Base-by-base conservation (phyloP, 2,113 vertebrate genomes). In the Sitta europaea region DNA sequence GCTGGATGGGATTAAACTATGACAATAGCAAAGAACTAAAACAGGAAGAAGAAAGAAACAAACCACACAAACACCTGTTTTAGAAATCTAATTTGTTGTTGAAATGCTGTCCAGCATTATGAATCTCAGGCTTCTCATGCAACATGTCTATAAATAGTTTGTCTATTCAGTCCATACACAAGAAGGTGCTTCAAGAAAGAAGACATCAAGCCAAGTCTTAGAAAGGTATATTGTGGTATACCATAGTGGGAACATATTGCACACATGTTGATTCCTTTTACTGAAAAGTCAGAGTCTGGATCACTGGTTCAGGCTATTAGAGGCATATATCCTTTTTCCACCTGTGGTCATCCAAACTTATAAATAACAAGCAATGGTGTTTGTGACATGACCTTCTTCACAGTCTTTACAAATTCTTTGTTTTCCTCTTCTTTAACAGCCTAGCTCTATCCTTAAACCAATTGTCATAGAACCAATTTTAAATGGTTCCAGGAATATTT, bases 1-100 rank as follows among this genome's bases (percentile, higher is more conserved):
- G 5, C 5, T 3, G 1, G 8, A 12, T 36, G 2, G 10, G 3
- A 5, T 86, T 61, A 66, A 88, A 51, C 6, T 24, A 31, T 0
- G 0, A 70, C 14, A 47, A 20, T 5, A 55, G 33, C 1, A 65
- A 89, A 83, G 5, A 86, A 61, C 6, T 48, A 29, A 51, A 75
- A 45, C 3, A 35, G 11, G 28, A 55, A 72, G 16, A 24, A 68
- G 19, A 36, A 83, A 79, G 11, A n/a, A 72, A 38, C 57, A 91
- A 95, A 54, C 5, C 18, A 33, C 25, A 84, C 2, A 40, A 80
- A 57, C 2, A 25, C 5, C 10, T 72, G 15, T 18, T 80, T 40
- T 72, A 55, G 33, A 31, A 29, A n/a, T 50, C 9, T 43, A 35
- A 43, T 63, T 76, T 86, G 35, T 65, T 7, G 2, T 21, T 70